Conservation (phyloP, 2,113 vertebrate genomes). For the Ramphastos sulfuratus region DNA sequence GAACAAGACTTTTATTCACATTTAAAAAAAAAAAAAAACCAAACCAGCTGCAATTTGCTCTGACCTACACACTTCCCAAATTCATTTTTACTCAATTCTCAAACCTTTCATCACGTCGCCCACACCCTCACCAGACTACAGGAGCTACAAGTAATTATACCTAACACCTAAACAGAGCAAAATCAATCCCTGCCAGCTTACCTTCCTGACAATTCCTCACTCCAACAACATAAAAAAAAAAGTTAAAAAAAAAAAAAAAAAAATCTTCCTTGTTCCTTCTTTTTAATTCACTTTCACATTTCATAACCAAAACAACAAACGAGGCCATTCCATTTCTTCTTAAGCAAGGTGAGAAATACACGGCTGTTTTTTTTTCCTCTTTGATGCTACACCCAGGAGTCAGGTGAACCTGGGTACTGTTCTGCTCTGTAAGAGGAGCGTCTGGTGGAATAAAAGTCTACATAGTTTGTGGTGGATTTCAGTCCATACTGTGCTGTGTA, state of each 20-base stretch:
- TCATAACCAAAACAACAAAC: conserved; percentile 71
- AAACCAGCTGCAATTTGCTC: conserved; percentile 81
- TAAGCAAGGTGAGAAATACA: conserved; percentile 64
- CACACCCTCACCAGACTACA: conserved; percentile 87
- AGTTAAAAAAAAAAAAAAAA: background rate
- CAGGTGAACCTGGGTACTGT: conserved; percentile 96
- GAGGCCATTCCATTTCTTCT: conserved; percentile 67
- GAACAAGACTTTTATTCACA: conserved; percentile 87
- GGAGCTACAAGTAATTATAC: conserved; percentile 84
- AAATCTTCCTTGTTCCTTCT: conserved; percentile 80
- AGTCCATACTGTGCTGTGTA: conserved; percentile 89
- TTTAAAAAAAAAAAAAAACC: conserved; percentile 76
- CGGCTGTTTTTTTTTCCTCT: conserved; percentile 42
- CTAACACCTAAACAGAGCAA: conserved; percentile 85
- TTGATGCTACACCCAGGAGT: conserved; percentile 93
- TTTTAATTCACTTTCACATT: conserved; percentile 84
- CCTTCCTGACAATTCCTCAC: conserved; percentile 72
- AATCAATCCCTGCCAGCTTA: conserved; percentile 62
- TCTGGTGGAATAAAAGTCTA: conserved; percentile 97
- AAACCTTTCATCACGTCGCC: conserved; percentile 86
- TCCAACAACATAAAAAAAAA: conserved; percentile 11
- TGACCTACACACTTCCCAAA: conserved; percentile 84
- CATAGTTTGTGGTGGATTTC: conserved; percentile 92
- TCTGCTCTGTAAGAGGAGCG: conserved; percentile 91
- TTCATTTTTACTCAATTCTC: conserved; percentile 81